Conservation (phyloP, 2,888 invertebrate genomes). For the Drosophila anomalata region DNA sequence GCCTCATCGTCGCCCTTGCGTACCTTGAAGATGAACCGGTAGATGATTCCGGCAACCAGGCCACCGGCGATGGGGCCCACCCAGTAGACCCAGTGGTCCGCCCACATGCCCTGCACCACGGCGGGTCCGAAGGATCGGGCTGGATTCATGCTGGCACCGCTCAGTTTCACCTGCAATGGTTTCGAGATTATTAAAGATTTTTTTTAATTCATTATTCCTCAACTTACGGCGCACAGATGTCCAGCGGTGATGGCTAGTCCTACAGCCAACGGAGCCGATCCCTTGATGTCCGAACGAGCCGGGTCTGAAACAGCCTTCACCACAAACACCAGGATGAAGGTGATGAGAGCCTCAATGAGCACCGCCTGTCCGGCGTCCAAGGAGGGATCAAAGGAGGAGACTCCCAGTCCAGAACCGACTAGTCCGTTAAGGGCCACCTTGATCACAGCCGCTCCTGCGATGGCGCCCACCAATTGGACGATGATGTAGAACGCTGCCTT, state of each 20-base stretch:
- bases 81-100: conserved; percentile 95
- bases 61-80: conserved; percentile 93
- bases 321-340: conserved; percentile 93
- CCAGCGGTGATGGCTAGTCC: conserved; percentile 94
- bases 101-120: conserved; percentile 90
- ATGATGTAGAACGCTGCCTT: conserved; percentile 92
- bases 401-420: conserved; percentile 86
- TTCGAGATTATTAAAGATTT: not conserved
- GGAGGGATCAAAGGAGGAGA: conserved; percentile 86
- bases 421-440: conserved; percentile 87
- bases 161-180: conserved; percentile 88
- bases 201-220: not conserved
- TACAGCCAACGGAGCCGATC: conserved; percentile 93
- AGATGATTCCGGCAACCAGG: conserved; percentile 89
- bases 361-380: conserved; percentile 90
- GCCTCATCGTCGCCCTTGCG: conserved; percentile 89
- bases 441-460: conserved; percentile 91
- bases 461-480: conserved; percentile 92
- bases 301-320: conserved; percentile 94
- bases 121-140: conserved; percentile 95
- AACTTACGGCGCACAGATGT: conserved; percentile 92
- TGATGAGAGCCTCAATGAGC: conserved; percentile 92
- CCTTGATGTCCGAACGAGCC: conserved; percentile 91
- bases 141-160: conserved; percentile 97
- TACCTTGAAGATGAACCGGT: conserved; percentile 89